Conservation (phyloP, 2,113 vertebrate genomes). For the Catharus minimus region DNA sequence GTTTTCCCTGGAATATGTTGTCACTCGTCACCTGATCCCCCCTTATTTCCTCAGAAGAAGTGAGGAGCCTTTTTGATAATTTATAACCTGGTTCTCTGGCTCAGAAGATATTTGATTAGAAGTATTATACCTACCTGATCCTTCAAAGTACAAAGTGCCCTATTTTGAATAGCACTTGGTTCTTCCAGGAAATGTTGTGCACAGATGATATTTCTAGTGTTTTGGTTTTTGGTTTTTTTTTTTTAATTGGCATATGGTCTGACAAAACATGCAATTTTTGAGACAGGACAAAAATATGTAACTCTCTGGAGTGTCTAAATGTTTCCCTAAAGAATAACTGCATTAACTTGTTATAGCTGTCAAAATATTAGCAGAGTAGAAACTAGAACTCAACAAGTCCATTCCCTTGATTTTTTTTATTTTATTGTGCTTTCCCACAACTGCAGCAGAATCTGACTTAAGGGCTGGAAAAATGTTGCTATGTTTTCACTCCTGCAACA, state of each 20-base stretch:
- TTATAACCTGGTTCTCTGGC: background rate
- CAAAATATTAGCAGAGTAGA: slow-evolving; percentile 6
- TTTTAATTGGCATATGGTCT: background rate
- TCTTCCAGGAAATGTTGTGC: background rate
- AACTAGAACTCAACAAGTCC: background rate
- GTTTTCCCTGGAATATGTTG: slow-evolving; percentile 13
- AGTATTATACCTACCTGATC: background rate
- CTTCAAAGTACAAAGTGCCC: background rate
- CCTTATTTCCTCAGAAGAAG: background rate
- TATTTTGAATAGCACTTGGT: background rate
- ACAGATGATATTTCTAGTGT: background rate
- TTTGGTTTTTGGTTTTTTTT: too few relatives aligned
- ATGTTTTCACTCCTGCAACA: background rate
- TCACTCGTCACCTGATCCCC: background rate
- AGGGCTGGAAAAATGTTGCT: background rate
- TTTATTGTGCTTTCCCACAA: slow-evolving; percentile 15
- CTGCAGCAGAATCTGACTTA: background rate
- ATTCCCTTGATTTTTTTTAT: background rate
- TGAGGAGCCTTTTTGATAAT: background rate
- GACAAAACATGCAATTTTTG: background rate
- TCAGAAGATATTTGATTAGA: background rate
- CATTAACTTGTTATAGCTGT: background rate
- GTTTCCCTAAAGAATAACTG: background rate
- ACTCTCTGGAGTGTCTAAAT: background rate
- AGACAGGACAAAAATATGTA: background rate